Evolutionary conservation across 2,888 invertebrate genomes (phyloP).

Genomic region (Halocaridina rubra): DNA sequence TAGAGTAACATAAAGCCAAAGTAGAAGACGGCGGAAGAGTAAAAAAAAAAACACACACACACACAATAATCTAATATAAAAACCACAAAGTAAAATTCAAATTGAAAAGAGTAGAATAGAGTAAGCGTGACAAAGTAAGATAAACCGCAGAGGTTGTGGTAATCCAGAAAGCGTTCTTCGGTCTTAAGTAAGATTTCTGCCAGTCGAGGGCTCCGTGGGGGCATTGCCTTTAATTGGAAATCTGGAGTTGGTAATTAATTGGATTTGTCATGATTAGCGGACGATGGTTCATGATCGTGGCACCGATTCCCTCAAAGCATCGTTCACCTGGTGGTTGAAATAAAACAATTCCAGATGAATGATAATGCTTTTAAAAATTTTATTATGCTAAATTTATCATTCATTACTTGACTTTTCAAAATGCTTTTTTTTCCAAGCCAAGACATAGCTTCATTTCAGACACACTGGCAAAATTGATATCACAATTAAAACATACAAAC

Average conservation of each 20-base stretch:
- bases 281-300: slow-evolving; percentile 41
- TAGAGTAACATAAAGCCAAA: no score
- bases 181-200: slow-evolving; percentile 57
- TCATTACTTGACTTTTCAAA: background rate
- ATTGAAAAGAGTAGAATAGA: no score
- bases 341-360: background rate
- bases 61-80: no score
- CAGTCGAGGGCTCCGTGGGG: slow-evolving; percentile 42
- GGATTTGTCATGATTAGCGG: slow-evolving; percentile 61
- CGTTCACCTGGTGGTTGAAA: slow-evolving; percentile 35
- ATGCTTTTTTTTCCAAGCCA: no score
- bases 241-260: slow-evolving; percentile 60
- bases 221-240: slow-evolving; percentile 58
- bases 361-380: background rate
- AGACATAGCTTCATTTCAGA: no score
- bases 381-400: no score
- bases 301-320: slow-evolving; percentile 25
- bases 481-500: background rate
- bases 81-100: no score
- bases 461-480: no score
- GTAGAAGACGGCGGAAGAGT: no score
- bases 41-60: no score
- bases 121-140: slow-evolving; percentile 47
- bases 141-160: slow-evolving; percentile 23
- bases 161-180: slow-evolving; percentile 31